Base-by-base conservation (phyloP, 2,797 vertebrate species). In the Malurus splendens region DNA sequence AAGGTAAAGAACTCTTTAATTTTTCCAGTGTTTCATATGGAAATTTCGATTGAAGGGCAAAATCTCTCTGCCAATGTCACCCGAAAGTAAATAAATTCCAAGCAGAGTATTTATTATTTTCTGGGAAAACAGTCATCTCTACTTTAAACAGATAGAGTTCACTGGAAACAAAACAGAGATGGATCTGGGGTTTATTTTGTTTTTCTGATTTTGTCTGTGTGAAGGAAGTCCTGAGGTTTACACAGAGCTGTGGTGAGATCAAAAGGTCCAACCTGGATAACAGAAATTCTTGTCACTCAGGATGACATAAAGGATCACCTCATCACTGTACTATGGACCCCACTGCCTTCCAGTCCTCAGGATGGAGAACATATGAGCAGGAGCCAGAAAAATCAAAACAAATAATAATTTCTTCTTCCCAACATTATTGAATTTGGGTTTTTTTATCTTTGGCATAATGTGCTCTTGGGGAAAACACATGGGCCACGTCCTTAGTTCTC, bases 11-110 rank as follows among this genome's bases (percentile, higher is more conserved):
- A 56, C 38, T 41, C 67, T 70, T 70, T 83, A 73, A 25, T 81
- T 84, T 86, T 90, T 74, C 47, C 30, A 9, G 4, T 48, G 48
- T 92, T 95, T 72, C 76, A 65, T 93, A 81, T 80, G 56, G 51
- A 93, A 95, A 93, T 94, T 86, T 66, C 76, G 56, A 86, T 79
- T 89, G 71, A 93, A 95, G 54, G 64, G 59, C 64, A 75, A 54
- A 52, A 60, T 83, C 42, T 91, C 88, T 87, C 50, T 64, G 66
- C 64, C 70, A 92, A 45, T 50, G 61, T 94, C 84, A 90, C 71
- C 24, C 92, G 91, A 92, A 79, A 89, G 73, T 82, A 90, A 95
- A 95, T 90, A 94, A 95, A 94, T 94, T 80, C 75, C 38, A 38
- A 82, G 36, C n/a, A 44, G 44, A 39, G 14, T 90, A 77, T 94